phyloP scores from a whole-genome alignment of 2,888 invertebrate species.

The Rotaria sp. region DNA sequence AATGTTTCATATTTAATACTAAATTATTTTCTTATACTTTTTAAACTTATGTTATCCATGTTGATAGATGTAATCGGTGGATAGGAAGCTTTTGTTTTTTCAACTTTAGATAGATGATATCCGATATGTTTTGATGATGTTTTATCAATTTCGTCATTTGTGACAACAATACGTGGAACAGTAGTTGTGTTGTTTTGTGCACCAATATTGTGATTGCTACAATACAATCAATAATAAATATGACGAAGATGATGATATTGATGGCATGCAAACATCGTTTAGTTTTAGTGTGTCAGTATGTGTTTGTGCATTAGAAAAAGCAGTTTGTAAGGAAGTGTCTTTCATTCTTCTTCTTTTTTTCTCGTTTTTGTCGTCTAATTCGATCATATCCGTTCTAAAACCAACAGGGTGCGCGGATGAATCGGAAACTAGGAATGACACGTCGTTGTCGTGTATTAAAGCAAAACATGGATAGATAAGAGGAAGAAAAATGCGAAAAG shows the following conservation, averaged over 20 bases:
- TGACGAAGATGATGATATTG: not conserved
- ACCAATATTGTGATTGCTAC: not conserved
- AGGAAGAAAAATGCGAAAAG: not conserved
- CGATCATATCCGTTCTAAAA: constrained; percentile 2
- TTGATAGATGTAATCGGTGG: not conserved
- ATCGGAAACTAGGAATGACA: not conserved
- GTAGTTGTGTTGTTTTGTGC: not conserved
- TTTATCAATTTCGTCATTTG: not conserved
- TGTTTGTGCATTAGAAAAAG: not conserved
- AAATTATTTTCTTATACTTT: not conserved
- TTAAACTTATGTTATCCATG: constrained; percentile 23
- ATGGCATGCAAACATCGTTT: not conserved
- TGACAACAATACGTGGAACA: constrained; percentile 21
- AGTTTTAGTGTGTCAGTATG: not conserved
- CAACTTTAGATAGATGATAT: not conserved
- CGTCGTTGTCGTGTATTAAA: not conserved
- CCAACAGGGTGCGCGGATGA: not conserved
- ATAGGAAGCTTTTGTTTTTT: not conserved
- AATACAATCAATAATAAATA: constrained; percentile 26
- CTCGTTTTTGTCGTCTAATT: not conserved
- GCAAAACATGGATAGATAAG: not conserved
- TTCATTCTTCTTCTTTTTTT: not conserved
- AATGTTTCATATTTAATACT: not conserved
- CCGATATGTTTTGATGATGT: not conserved
- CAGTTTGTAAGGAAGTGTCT: not conserved